Conservation (phyloP, 2,797 vertebrate species). For the Liasis olivaceus region DNA sequence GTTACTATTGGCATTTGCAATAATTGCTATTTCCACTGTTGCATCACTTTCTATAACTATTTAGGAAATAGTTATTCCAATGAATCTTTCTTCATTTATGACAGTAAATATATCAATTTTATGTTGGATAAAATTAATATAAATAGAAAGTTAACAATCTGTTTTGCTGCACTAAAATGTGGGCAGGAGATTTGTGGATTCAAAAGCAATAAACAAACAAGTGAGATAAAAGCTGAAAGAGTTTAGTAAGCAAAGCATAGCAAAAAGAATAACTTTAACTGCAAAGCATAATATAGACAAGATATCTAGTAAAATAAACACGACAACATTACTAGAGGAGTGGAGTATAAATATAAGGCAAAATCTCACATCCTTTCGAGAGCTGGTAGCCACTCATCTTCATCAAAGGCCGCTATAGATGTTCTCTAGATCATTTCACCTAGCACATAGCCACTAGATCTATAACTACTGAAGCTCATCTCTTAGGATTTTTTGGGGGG, state of each 20-base stretch:
- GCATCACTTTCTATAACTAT: too few species aligned
- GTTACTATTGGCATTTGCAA: background rate
- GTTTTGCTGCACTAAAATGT: too few species aligned
- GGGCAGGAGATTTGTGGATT: too few species aligned
- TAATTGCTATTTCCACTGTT: background rate
- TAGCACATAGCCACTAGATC: background rate
- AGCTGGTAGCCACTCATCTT: background rate
- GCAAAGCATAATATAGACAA: too few species aligned
- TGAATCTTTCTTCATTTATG: too few species aligned
- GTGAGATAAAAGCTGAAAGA: too few species aligned
- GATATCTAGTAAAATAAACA: background rate
- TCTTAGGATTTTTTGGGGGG: background rate
- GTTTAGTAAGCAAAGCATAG: too few species aligned
- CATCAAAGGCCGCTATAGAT: background rate
- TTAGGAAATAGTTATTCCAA: too few species aligned
- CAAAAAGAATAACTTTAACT: too few species aligned
- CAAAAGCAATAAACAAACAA: too few species aligned
- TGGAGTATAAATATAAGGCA: background rate
- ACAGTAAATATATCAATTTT: background rate
- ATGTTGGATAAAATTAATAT: too few species aligned
- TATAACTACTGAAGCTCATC: background rate
- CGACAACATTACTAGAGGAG: background rate
- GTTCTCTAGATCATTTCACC: background rate
- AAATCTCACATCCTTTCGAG: background rate
- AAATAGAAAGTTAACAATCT: too few species aligned